Percentiles rank a stretch among this genome's conserved stretches.
Conservation (phyloP, 2,888 invertebrate genomes). For the Apotomis betuletana region DNA sequence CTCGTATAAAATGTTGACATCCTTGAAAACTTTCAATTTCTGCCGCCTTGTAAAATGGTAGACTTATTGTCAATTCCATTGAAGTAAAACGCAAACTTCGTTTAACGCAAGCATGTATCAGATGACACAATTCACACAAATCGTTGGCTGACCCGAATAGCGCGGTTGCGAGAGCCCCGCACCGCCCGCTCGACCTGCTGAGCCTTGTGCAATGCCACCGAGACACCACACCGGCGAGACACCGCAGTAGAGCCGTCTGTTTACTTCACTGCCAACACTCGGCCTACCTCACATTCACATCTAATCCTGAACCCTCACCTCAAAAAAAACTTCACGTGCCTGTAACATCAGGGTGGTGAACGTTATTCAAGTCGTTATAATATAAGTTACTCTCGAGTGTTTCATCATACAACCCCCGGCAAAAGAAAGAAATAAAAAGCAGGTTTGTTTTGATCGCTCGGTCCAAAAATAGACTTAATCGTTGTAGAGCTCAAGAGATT, state of each 20-base stretch:
- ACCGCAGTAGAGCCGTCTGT: slow-evolving; percentile 1
- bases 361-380: no score
- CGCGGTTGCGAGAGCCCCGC: slow-evolving; percentile 76
- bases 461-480: no score
- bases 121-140: slow-evolving; percentile 83
- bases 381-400: no score
- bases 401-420: no score
- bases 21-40: background rate
- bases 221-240: slow-evolving; percentile 49
- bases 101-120: slow-evolving; percentile 64
- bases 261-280: background rate
- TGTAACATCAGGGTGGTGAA: background rate
- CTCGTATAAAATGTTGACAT: no score
- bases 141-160: slow-evolving; percentile 80
- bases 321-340: background rate
- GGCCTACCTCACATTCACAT: background rate
- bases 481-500: no score
- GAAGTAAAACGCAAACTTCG: slow-evolving; percentile 50
- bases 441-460: no score
- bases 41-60: background rate
- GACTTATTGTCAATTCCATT: slow-evolving; percentile 9
- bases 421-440: no score
- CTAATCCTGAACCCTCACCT: no score
- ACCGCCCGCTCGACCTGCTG: slow-evolving; percentile 72
- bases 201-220: slow-evolving; percentile 79